These are phyloP conservation scores for Agelastica alni DNA, from an alignment of 2,888 invertebrate genomes.

Conservation along the genomic window DNA sequence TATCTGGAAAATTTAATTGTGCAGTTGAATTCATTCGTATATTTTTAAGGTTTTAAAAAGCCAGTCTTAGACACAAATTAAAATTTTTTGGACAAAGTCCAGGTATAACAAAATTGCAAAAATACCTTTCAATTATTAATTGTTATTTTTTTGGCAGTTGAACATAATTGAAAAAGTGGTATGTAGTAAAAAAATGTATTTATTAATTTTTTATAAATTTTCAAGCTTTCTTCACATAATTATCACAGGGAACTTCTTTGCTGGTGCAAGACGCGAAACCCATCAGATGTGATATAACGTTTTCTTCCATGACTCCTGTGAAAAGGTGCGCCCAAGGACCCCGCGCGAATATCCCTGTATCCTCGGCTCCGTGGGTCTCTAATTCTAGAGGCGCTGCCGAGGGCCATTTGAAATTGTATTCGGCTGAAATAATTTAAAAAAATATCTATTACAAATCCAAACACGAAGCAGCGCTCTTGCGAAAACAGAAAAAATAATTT, in stretches of 20 bases:
- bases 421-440: conserved; percentile 48
- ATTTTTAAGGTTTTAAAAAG: no score
- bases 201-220: neutral
- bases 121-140: no score
- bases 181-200: neutral
- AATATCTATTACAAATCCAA: no score
- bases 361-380: conserved; percentile 80
- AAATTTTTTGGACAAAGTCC: no score
- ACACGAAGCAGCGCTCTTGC: no score
- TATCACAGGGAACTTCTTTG: conserved; percentile 51
- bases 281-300: conserved; percentile 75
- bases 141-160: no score
- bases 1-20: no score
- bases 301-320: conserved; percentile 78
- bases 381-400: conserved; percentile 63
- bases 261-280: conserved; percentile 76
- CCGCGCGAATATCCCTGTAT: conserved; percentile 75
- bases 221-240: conserved; percentile 25
- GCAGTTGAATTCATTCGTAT: no score
- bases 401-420: conserved; percentile 62
- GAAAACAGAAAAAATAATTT: no score
- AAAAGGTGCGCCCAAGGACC: conserved; percentile 84
- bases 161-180: no score
- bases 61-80: no score
- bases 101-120: no score